Conservation (phyloP, 2,113 vertebrate species). For the Microcebus jonahi region DNA sequence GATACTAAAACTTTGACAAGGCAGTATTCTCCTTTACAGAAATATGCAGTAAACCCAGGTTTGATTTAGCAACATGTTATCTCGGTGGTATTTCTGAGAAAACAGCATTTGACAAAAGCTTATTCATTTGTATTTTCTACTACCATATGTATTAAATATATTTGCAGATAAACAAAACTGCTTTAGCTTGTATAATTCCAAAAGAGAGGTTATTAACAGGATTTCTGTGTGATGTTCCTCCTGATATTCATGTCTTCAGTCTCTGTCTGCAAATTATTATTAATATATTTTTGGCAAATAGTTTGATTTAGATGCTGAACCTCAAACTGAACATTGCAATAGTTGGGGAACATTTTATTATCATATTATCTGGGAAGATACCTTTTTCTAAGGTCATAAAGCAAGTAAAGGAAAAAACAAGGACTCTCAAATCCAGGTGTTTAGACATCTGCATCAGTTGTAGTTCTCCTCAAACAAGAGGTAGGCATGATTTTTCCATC, state of each 20-base stretch:
- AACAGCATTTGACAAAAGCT: background rate
- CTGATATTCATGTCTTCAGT: background rate
- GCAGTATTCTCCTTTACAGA: background rate
- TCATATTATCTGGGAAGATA: background rate
- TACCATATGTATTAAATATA: background rate
- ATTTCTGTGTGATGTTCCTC: background rate
- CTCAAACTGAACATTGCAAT: background rate
- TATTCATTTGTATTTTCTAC: background rate
- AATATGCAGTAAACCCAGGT: background rate
- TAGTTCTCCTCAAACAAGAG: background rate
- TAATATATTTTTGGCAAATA: background rate
- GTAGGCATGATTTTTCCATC: slow-evolving; percentile 33
- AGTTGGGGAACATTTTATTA: background rate
- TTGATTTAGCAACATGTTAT: background rate
- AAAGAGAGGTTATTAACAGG: background rate
- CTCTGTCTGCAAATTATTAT: background rate
- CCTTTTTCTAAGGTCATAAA: background rate
- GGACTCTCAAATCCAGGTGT: background rate
- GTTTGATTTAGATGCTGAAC: background rate
- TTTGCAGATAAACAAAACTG: background rate
- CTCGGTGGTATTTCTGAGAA: background rate
- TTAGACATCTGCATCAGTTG: background rate
- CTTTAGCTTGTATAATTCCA: background rate
- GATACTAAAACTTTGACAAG: background rate
- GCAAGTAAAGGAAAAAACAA: background rate